Conservation (phyloP, 2,888 invertebrate species). For the Thysanoteuthis rhombus region DNA sequence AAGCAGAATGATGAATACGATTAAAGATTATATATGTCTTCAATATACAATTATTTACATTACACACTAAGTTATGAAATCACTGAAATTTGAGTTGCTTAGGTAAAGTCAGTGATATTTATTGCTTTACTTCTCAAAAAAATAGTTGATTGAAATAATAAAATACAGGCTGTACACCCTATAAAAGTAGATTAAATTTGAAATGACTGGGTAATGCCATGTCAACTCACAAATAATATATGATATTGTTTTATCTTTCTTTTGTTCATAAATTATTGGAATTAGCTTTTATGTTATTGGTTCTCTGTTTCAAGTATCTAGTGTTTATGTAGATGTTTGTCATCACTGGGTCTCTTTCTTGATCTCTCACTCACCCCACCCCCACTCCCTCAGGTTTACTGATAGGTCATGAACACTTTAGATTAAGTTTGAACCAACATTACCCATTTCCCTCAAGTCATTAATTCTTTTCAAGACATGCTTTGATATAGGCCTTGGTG, state of each 20-base stretch:
- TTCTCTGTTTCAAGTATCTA: not conserved
- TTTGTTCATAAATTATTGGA: not conserved
- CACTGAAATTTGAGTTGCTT: not conserved
- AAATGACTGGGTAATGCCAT: not conserved
- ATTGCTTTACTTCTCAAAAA: not conserved
- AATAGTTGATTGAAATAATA: not conserved
- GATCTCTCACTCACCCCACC: not conserved
- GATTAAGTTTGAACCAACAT: conserved; percentile 12
- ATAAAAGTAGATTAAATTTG: not conserved
- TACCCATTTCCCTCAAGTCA: not conserved
- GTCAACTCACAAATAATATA: not conserved
- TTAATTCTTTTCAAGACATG: not conserved
- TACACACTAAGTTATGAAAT: too few species aligned
- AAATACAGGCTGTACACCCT: not conserved
- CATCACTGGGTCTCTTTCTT: not conserved
- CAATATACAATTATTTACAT: too few species aligned
- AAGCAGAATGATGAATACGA: too few species aligned
- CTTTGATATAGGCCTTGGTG: not conserved
- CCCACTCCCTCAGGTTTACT: not conserved
- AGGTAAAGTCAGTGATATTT: not conserved
- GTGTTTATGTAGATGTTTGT: not conserved
- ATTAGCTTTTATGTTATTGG: not conserved
- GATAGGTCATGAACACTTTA: not conserved
- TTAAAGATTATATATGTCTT: too few species aligned
- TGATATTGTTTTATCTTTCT: not conserved